Evolutionary conservation across 2,113 vertebrate species (phyloP).

Genomic region (Hypocryptadius cinnamomeus): DNA sequence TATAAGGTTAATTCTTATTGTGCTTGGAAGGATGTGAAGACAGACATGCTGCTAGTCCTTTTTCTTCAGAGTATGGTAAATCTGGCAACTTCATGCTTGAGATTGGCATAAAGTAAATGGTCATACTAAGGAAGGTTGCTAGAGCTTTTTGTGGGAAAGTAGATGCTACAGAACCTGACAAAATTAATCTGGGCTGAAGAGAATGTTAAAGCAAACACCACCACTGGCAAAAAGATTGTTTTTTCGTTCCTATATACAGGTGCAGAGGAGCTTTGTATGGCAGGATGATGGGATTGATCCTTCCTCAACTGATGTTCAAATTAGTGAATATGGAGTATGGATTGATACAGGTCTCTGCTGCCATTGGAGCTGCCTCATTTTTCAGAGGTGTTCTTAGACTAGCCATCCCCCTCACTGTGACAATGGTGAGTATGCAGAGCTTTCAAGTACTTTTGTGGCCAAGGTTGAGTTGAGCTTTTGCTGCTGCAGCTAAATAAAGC

Average conservation of each 20-base stretch:
- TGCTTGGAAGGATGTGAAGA: background rate
- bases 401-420: constrained; percentile 36
- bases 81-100: background rate
- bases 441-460: background rate
- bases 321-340: background rate
- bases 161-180: background rate
- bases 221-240: background rate
- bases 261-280: constrained; percentile 45
- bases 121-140: background rate
- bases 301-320: constrained; percentile 34
- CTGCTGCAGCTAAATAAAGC: background rate
- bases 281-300: constrained; percentile 14
- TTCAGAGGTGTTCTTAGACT: constrained; percentile 41
- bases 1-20: background rate
- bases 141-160: background rate
- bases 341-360: constrained; percentile 45
- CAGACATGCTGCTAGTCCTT: background rate
- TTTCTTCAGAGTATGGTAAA: background rate
- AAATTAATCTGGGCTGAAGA: background rate
- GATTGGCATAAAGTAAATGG: background rate
- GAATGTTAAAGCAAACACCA: background rate
- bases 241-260: background rate
- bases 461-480: background rate
- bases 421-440: constrained; percentile 12
- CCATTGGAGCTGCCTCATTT: constrained; percentile 28